Base-by-base conservation (phyloP, 2,113 vertebrate species). In the Neodontobutis hainanensis region DNA sequence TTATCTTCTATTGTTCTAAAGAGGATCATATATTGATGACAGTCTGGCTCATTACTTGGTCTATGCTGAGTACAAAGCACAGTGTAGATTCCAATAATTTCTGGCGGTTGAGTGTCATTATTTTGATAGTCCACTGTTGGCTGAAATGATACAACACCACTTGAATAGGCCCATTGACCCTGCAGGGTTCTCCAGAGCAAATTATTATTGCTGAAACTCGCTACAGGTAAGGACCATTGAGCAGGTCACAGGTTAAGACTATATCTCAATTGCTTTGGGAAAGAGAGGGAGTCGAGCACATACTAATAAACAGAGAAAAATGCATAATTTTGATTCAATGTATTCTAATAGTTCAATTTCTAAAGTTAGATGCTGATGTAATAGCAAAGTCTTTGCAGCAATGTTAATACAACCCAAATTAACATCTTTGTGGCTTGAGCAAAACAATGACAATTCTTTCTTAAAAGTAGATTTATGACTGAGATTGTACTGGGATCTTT, bases 71-170 rank as follows among this genome's bases (percentile, higher is more conserved):
- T 43, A 59, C 57, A 61, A 47, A 43, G 6, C 9, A 32, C 16
- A 45, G 16, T 71, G 57, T 69, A 51, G 52, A 50, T 49, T 55
- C 42, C 45, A 70, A 27, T 74, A 81, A 62, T 65, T 77, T 49
- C 34, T 36, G n/a, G 8, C 35, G 61, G 38, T 51, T 6, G 2
- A 45, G 49, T 69, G 53, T 42, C 46, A 82, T 82, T 78, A 72
- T 81, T 77, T 77, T 83, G 43, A 70, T 65, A 10, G 53, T 69
- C 52, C 47, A 55, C 71, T 74, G 44, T 80, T 42, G 50, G 66
- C 51, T 62, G 53, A 79, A 75, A 71, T 71, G 65, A 60, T 56
- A 35, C 48, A 80, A 43, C n/a, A 46, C 8, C 27, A 66, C 44
- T 44, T 71, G 70, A 82, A 64, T 40, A 42, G 60, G 52, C 50